A percentile compares a stretch with the other conserved stretches of the same genome.
Evolutionary conservation across 2,113 vertebrate species (phyloP).

Genomic region (Myotis lucifugus): DNA sequence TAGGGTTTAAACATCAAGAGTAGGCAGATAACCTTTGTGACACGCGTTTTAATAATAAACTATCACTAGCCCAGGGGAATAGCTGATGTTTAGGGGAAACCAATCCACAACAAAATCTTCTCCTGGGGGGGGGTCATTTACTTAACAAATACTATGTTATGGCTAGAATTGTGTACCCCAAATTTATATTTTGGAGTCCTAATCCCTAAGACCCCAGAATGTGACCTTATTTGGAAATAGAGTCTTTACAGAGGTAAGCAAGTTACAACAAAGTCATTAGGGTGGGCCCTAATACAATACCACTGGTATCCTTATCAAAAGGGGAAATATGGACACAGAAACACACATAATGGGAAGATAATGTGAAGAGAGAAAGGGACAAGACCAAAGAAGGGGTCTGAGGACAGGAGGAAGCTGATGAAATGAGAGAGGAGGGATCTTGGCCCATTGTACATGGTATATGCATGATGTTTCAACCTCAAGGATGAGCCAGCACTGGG

Average conservation of each 20-base stretch:
- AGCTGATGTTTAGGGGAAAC: not conserved
- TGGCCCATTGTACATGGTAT: not conserved
- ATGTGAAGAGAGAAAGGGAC: not conserved
- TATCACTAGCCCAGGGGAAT: not conserved
- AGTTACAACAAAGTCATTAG: conserved; percentile 28
- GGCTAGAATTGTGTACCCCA: not conserved
- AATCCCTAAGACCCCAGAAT: not conserved
- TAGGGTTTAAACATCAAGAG: not conserved
- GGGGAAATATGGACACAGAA: not conserved
- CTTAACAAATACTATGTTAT: not conserved
- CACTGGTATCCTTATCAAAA: not conserved
- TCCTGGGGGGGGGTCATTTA: not conserved
- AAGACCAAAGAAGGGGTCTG: not conserved
- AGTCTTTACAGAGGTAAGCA: not conserved
- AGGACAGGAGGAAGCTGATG: not conserved
- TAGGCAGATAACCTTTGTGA: not conserved
- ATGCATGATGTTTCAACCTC: rapidly evolving
- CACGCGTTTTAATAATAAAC: not conserved
- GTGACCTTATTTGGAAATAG: not conserved
- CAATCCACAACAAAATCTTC: not conserved
- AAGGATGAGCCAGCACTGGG: not conserved
- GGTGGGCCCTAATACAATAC: not conserved
- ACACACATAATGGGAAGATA: not conserved
- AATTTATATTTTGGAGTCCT: not conserved
- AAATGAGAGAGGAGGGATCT: not conserved